Percentiles rank a stretch among this genome's conserved stretches.
Conservation (phyloP, 2,797 vertebrate genomes). For the Molossus alvarezi region DNA sequence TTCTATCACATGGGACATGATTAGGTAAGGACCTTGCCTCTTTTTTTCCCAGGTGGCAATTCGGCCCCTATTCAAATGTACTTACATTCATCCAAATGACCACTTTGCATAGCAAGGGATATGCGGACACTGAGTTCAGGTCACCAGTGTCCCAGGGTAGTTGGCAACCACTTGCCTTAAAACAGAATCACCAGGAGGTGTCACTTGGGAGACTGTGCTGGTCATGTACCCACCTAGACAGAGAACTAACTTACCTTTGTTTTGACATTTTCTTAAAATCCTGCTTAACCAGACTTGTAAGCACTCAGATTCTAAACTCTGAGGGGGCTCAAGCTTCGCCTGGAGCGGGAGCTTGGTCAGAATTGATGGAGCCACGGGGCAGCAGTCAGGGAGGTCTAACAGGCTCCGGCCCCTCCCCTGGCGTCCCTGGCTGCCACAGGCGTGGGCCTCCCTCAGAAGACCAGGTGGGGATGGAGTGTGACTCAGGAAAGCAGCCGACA, state of each 20-base stretch:
- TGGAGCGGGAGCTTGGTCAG: neutral
- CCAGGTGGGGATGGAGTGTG: accelerated
- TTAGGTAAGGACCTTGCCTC: too few species aligned
- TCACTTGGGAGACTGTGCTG: accelerated
- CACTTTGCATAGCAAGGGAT: neutral
- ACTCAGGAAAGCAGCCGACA: neutral
- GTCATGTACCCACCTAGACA: too few species aligned
- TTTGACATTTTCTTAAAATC: neutral
- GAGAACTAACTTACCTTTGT: neutral
- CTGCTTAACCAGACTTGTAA: neutral
- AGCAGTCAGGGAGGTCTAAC: neutral
- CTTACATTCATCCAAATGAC: too few species aligned
- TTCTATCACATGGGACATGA: neutral
- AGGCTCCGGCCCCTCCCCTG: neutral
- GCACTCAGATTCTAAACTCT: too few species aligned
- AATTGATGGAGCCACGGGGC: accelerated
- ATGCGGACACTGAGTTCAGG: neutral
- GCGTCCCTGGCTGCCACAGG: neutral
- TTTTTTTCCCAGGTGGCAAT: too few species aligned
- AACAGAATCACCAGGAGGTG: neutral
- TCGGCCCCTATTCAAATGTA: too few species aligned
- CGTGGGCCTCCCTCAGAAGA: neutral
- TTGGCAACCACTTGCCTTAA: neutral
- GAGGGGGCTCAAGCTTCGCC: neutral
- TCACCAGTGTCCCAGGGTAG: neutral